Base-by-base conservation (phyloP, 1,140 invertebrate genomes). In the Camponotus vicinus region DNA sequence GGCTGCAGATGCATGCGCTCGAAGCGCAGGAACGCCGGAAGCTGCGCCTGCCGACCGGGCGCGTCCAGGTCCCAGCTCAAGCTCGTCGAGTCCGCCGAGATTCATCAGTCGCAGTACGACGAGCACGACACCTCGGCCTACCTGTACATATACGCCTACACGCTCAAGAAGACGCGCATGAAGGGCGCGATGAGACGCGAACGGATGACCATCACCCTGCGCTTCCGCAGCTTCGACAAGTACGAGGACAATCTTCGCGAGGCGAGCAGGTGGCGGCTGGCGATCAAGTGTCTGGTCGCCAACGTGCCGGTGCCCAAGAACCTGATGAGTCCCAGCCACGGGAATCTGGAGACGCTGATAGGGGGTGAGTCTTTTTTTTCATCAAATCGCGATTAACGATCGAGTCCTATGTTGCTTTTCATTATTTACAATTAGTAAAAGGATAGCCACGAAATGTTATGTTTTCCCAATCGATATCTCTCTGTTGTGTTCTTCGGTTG, bases 111-210 rank as follows among this genome's bases (percentile, higher is more conserved):
- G 15, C 49, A 92, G 0, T 93, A 90, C 90, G 97, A 97, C 91
- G 97, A 97, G 86, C 96, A 96, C 85, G 97, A 98, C 95, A 96
- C 96, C 49, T 97, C 97, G 90, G 98, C 97, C 15, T 98, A 98
- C 95, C 95, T 99, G 7, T 98, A 98, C 92, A 97, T 98, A 87
- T 98, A 98, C 93, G 97, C 98, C 0, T 98, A 98, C 93, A 96
- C 97, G 63, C 93, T 98, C 86, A 97, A 97, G 91, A 97, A 97
- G 92, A 96, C 96, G 61, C 96, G 97, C n/a, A 95, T 96, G 59
- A 97, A 97, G 86, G 95, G 95, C 55, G 92, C 96, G 18, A 91
- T 95, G 79, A 96, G 97, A 92, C 96, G 98, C 70, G 97, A 98
- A 92, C 95, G 97, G 78, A 97, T 97, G 27, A 97, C 97, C 18